These are phyloP conservation scores for Lampris megalopsis DNA, from an alignment of 2,113 vertebrate genomes.

Conservation along the genomic window DNA sequence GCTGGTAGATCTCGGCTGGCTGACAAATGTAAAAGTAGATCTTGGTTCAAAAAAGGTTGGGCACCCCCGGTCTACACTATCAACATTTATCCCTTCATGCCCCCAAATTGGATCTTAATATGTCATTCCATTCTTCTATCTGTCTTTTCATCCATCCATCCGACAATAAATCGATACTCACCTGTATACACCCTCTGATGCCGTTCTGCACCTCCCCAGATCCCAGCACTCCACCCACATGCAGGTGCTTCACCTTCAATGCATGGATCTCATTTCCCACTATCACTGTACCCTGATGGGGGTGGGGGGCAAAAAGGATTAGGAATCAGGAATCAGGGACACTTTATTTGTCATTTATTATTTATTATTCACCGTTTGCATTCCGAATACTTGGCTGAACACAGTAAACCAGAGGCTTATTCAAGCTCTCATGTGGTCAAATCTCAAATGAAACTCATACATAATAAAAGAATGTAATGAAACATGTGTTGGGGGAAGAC, in stretches of 20 bases:
- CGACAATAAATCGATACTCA: conserved; percentile 64
- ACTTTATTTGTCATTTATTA: neutral
- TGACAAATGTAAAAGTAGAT: no score
- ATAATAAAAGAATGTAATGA: no score
- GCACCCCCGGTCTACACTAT: no score
- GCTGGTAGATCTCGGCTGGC: no score
- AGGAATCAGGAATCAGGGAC: no score
- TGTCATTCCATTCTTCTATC: neutral
- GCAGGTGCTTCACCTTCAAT: conserved; percentile 95
- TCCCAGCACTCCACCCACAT: conserved; percentile 91
- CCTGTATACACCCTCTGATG: conserved; percentile 96
- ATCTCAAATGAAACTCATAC: no score
- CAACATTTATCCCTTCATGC: neutral
- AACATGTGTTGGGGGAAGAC: no score
- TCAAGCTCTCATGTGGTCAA: no score
- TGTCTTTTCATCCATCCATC: neutral
- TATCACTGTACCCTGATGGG: conserved; percentile 89
- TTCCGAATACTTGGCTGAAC: conserved; percentile 1
- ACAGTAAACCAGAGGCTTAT: neutral
- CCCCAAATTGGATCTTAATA: no score
- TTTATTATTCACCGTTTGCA: conserved; percentile 26
- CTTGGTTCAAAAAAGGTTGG: no score
- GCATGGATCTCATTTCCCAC: conserved; percentile 95
- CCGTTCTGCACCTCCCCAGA: conserved; percentile 91
- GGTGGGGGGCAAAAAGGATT: conserved; percentile 1